Percentiles rank a stretch among this genome's conserved stretches.
phyloP scores from a whole-genome alignment of 1,140 invertebrate genomes.

The Trichonephila clavata region DNA sequence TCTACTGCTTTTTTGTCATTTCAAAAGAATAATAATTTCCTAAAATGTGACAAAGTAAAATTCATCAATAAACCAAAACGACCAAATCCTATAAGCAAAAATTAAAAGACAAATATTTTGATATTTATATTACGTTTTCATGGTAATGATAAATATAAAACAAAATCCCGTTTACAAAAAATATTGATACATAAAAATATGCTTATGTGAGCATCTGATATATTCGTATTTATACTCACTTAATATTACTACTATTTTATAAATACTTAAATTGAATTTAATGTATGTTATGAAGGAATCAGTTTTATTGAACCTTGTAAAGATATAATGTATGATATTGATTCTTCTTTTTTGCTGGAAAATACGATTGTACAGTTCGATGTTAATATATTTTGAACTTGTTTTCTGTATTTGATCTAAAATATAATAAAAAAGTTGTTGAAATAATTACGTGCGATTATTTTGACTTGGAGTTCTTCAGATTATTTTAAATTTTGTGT shows the following conservation, averaged over 20 bases:
- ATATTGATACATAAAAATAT: not conserved
- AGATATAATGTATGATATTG: not conserved
- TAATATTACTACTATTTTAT: not conserved
- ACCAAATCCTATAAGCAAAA: no score
- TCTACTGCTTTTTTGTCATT: no score
- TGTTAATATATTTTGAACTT: conserved; percentile 16
- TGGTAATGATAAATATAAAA: not conserved
- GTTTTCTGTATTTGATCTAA: conserved; percentile 12
- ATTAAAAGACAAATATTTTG: not conserved
- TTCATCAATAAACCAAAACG: no score
- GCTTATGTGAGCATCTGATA: not conserved
- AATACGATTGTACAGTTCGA: not conserved
- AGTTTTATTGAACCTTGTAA: not conserved
- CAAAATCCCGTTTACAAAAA: not conserved
- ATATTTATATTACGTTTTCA: not conserved
- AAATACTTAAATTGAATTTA: not conserved
- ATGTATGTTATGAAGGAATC: not conserved
- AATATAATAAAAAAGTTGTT: not conserved
- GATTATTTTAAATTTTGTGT: no score
- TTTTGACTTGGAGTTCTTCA: no score
- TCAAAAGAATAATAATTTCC: no score
- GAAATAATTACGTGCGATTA: not conserved
- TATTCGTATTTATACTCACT: no score
- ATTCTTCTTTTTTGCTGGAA: not conserved
- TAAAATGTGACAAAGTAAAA: no score